These are phyloP conservation scores for Drosophila watanabei DNA, from an alignment of 1,140 invertebrate genomes.

Conservation along the genomic window DNA sequence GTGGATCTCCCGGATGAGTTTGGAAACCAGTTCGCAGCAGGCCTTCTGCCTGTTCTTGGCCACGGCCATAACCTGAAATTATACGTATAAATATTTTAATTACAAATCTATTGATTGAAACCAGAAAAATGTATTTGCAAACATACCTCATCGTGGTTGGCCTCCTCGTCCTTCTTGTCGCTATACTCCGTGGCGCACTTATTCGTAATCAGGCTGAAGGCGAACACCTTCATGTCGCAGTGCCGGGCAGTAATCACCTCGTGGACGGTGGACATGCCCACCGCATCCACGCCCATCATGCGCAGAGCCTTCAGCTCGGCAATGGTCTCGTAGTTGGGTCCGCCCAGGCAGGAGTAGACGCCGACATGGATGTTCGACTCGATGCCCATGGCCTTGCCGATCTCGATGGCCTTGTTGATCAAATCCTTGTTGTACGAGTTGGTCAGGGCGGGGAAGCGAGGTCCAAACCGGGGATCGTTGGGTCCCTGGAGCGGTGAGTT, in stretches of 20 bases:
- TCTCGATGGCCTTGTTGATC: slow-evolving; percentile 89
- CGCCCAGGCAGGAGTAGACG: slow-evolving; percentile 96
- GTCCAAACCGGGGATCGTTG: slow-evolving; percentile 97
- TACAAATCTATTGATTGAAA: not conserved
- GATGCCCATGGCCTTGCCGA: slow-evolving; percentile 91
- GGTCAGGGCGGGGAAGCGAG: slow-evolving; percentile 96
- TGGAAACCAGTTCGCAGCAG: slow-evolving; percentile 75
- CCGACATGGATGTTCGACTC: slow-evolving; percentile 92
- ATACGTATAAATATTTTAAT: not conserved
- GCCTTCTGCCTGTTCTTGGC: slow-evolving; percentile 89
- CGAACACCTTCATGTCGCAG: slow-evolving; percentile 95
- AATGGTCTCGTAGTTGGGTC: slow-evolving; percentile 97
- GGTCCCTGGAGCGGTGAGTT: slow-evolving; percentile 96
- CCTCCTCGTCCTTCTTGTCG: slow-evolving; percentile 87
- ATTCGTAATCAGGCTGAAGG: slow-evolving; percentile 97
- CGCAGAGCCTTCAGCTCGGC: slow-evolving; percentile 95
- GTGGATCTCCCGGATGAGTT: slow-evolving; percentile 70
- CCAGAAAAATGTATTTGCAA: not conserved
- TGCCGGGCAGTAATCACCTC: slow-evolving; percentile 90
- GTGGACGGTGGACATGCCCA: slow-evolving; percentile 95
- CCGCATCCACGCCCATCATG: slow-evolving; percentile 95
- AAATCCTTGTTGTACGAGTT: slow-evolving; percentile 93
- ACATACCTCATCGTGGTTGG: slow-evolving; percentile 92
- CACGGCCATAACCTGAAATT: slow-evolving; percentile 90
- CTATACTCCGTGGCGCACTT: slow-evolving; percentile 94